Conservation (phyloP, 2,113 vertebrate species). For the Colossoma macropomum region DNA sequence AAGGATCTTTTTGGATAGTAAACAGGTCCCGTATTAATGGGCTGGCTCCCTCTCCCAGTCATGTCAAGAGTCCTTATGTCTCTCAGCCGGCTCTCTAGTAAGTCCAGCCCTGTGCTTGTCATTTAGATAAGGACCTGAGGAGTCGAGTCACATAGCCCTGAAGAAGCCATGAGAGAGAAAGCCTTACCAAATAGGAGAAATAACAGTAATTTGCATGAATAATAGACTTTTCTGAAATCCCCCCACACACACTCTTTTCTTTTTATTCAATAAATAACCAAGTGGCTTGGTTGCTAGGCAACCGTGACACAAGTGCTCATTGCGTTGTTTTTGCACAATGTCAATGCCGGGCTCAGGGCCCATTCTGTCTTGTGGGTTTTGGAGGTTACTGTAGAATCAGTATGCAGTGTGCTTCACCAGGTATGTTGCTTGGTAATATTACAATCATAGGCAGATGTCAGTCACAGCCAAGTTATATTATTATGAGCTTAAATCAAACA, state of each 20-base stretch:
- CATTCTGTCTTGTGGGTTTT: conserved; percentile 48
- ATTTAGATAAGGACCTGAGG: conserved; percentile 58
- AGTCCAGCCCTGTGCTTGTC: conserved; percentile 52
- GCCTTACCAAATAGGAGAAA: conserved; percentile 62
- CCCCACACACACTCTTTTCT: conserved; percentile 37
- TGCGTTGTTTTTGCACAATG: conserved; percentile 67
- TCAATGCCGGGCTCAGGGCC: conserved; percentile 62
- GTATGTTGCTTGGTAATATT: conserved; percentile 17
- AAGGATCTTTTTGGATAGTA: conserved; percentile 27
- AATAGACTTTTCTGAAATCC: conserved; percentile 59
- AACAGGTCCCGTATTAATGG: conserved; percentile 40
- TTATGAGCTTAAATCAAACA: conserved; percentile 3
- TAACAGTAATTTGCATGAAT: conserved; percentile 66
- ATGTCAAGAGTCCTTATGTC: conserved; percentile 39
- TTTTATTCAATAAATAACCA: conserved; percentile 75
- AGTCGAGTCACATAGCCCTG: conserved; percentile 53
- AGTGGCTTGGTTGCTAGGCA: conserved; percentile 76
- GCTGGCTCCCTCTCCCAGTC: conserved; percentile 5
- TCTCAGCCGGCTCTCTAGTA: conserved; percentile 61
- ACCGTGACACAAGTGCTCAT: conserved; percentile 67
- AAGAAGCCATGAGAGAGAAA: conserved; percentile 55
- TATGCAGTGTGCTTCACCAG: conserved; percentile 45
- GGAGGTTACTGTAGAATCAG: conserved; percentile 53
- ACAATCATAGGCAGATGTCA: conserved; percentile 6
- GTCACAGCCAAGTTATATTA: neutral